Base-by-base conservation (phyloP, 2,888 invertebrate genomes). In the Rhamnusium bicolor region DNA sequence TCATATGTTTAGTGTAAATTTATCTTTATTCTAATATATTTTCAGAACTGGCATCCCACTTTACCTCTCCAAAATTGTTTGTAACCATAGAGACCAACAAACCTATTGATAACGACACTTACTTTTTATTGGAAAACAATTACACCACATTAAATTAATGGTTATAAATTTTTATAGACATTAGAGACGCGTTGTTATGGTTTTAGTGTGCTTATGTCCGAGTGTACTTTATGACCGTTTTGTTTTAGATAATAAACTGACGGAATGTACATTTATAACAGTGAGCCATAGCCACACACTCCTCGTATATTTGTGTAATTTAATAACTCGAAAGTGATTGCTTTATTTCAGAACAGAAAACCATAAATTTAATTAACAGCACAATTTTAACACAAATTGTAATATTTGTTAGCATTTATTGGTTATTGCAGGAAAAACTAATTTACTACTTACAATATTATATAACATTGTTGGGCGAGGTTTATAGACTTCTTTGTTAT, bases 251-350 rank as follows among this genome's bases (percentile, higher is more conserved):
- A 78, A 72, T 77, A 78, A 78, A 78, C 68, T 70, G 74, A 40
- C 62, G 75, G 73, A 78, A 78, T 78, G 70, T 71, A 67, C 27
- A 56, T 40, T 24, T 67, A 67, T 32, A 32, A 12, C 54, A 21
- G 19, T 18, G n/a, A 29, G 56, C 56, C 56, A 54, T 84, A 29
- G 56, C 56, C 56, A 54, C 84, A 89, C 87, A 88, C 88, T 88
- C 90, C 90, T 90, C 89, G 90, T 90, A 90, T 90, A 90, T 90
- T 90, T 90, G 90, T 90, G 89, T 90, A 90, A 90, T 90, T 90
- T 90, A 90, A 91, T 91, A 90, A 90, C 90, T 90, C 90, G 90
- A 87, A 90, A 90, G 90, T 90, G 90, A 91, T 91, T 90, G 89
- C 83, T 81, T 75, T 79, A 82, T 83, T 83, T 82, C 76, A 80